Conservation (phyloP, 2,888 invertebrate genomes). For the Gymnosoma rotundatum region DNA sequence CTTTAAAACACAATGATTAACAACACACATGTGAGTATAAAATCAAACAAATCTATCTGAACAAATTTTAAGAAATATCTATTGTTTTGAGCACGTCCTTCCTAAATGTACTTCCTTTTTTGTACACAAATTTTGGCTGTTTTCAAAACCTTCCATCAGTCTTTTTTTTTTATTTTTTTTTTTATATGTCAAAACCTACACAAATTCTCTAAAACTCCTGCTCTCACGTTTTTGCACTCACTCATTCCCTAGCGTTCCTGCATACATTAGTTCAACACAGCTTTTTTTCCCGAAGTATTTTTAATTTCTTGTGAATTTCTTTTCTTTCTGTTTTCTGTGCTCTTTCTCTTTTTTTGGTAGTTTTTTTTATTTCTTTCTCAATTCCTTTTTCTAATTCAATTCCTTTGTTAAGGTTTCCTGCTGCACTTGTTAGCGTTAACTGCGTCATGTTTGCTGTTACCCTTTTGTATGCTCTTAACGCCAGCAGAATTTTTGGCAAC, state of each 20-base stretch:
- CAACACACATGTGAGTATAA: conserved; percentile 21
- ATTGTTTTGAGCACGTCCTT: conserved; percentile 70
- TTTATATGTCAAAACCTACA: conserved; percentile 22
- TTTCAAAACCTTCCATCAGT: conserved; percentile 36
- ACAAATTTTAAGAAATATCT: conserved; percentile 35
- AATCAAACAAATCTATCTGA: conserved; percentile 42
- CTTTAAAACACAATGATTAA: conserved; percentile 13
- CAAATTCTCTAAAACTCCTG: conserved; percentile 18
- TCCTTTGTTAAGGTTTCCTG: conserved; percentile 62
- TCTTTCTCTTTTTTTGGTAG: conserved; percentile 66
- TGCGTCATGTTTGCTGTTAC: conserved; percentile 44
- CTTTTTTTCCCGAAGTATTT: no score
- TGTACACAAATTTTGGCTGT: conserved; percentile 13
- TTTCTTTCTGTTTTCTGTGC: conserved; percentile 42
- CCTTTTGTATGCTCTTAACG: conserved; percentile 31
- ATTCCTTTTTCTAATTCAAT: conserved; percentile 53
- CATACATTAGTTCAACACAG: not conserved
- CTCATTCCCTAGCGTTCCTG: conserved; percentile 5
- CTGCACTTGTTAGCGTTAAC: conserved; percentile 70
- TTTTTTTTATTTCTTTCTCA: conserved; percentile 68
- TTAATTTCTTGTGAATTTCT: conserved; percentile 57
- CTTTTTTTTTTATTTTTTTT: not conserved
- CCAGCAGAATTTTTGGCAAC: conserved; percentile 71
- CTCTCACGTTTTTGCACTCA: not conserved
- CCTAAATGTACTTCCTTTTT: conserved; percentile 69